Evolutionary conservation across 2,888 invertebrate species (phyloP), one percentile per base, ranked within the genome.

Genomic region (Melanophora roralis): DNA sequence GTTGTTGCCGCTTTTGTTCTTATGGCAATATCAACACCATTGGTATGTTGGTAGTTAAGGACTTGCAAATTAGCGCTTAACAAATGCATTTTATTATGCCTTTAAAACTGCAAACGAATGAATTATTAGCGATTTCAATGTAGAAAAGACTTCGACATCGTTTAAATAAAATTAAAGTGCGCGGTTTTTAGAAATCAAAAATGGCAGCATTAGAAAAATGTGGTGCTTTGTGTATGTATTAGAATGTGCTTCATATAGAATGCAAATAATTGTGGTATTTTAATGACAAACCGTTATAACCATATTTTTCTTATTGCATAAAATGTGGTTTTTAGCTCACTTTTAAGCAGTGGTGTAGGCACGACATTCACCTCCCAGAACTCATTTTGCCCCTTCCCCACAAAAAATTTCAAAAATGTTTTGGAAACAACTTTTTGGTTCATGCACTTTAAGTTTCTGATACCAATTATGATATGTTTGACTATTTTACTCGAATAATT

Each of bases 51-150:
- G 65, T 45, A 47, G 62, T 71, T 68, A 40, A 75, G 67, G 11
- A 62, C 67, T 75, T 53, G 59, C 79, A 75, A 78, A 69, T 74
- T 69, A 53, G 69, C 14, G 43, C 68, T 67, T 67, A 76, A 80
- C 79, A 72, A 75, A 80, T 80, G 79, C 79, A 76, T 80, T 80
- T 80, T 76, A 80, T 80, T 80, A 80, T 76, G 68, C 72, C 67
- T 72, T 62, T 16, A 19, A 80, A 47, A 74, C 19, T 57, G 75
- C 71, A 67, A 51, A 51, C 53, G 62, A 72, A 72, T 80, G 75
- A 80, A 68, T 80, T 80, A 80, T 80, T 71, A 62, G 60, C 65
- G 55, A 16, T 71, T 71, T 51, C 47, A 34, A 49, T 55, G 45
- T 49, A 38, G 6, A 71, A 75, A 55, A 59, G 23, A 27, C 43